Evolutionary conservation across 2,888 invertebrate genomes (phyloP), one percentile per base, ranked within the genome.

Genomic region (Macropis europaea): DNA sequence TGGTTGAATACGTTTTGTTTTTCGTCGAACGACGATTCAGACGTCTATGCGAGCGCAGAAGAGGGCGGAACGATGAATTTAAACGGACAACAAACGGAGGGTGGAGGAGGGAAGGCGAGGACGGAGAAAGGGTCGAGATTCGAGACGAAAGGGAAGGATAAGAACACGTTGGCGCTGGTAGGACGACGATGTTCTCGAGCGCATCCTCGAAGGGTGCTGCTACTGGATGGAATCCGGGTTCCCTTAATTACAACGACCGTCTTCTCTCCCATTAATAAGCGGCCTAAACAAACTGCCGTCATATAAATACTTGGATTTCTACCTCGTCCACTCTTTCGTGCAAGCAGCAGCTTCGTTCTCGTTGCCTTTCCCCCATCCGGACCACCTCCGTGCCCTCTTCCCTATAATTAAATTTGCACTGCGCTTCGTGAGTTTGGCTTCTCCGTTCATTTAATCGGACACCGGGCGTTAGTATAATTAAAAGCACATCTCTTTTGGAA

Each of bases 341-440:
- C 48, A 59, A 53, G 36, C 59, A 38, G 38, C 53, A 40, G 60
- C 66, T 59, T 59, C 53, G 47, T 56, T 59, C 59, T 28, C 57
- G 42, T 47, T 50, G 64, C 66, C 53, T 56, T 53, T 67, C 40
- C 64, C 56, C 66, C 45, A 34, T 61, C 52, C 45, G 40, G n/a
- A n/a, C 47, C 45, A 62, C 50, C 68, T 66, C 56, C 57, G 62
- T 66, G 59, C 62, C 73, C 74, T 77, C 67, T 79, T 80, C 79
- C 81, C 83, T 86, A 84, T 88, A 88, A 88, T 89, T 89, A 88
- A 88, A 88, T 88, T 87, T 84, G 79, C 83, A 84, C 82, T 73
- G 81, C 80, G 82, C 84, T 81, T 79, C 82, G 78, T 73, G 79
- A 83, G 79, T 85, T 84, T 77, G 82, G 79, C 76, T 81, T 78